Conservation (phyloP, 2,113 vertebrate genomes). For the Desmodus rotundus region DNA sequence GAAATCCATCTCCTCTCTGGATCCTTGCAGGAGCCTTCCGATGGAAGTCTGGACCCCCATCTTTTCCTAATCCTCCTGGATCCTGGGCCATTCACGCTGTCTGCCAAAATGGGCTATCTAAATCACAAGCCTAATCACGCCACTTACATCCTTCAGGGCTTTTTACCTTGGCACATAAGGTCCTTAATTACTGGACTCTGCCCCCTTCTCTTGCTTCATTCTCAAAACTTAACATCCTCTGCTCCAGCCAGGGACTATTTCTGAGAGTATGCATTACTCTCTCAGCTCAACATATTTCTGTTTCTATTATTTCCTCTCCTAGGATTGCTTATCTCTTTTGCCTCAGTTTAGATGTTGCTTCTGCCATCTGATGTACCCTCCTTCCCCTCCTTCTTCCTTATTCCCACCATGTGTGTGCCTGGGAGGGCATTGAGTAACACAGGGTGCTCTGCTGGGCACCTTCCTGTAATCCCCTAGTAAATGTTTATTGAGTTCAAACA, state of each 20-base stretch:
- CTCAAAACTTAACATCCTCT: background rate
- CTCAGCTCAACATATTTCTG: background rate
- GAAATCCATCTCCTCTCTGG: background rate
- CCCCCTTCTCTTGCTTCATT: background rate
- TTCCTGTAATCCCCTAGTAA: background rate
- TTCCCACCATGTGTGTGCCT: background rate
- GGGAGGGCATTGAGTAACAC: background rate
- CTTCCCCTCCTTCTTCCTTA: background rate
- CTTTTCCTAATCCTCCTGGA: background rate
- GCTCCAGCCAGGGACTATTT: background rate
- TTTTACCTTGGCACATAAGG: constrained; percentile 1
- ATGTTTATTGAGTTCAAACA: background rate
- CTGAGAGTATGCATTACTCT: background rate
- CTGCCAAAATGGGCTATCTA: background rate
- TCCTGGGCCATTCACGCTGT: background rate
- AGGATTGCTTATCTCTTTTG: background rate
- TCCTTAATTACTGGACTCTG: background rate
- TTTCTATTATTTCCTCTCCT: background rate
- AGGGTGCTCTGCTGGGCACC: background rate
- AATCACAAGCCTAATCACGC: background rate
- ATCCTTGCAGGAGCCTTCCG: background rate
- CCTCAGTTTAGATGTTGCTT: constrained; percentile 16
- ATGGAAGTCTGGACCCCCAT: background rate
- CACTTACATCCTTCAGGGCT: background rate
- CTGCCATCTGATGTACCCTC: background rate